Conservation (phyloP, 2,797 vertebrate species). For the Lacerta bilineata region DNA sequence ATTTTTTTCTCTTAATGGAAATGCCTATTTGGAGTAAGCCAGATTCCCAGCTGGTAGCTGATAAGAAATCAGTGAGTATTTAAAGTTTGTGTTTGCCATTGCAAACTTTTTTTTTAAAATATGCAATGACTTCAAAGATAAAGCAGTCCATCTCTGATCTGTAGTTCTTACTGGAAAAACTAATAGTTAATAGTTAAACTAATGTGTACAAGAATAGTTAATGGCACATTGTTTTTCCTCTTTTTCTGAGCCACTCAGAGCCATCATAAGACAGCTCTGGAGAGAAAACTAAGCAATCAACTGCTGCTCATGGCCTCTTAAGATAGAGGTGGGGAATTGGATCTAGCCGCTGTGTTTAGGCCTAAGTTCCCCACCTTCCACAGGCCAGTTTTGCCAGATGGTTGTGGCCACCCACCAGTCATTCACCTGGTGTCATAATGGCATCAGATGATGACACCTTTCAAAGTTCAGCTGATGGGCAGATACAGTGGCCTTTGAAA, state of each 20-base stretch:
- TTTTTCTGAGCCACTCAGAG: background rate
- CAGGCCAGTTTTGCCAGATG: too few species aligned
- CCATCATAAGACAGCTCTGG: background rate
- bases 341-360: too few species aligned
- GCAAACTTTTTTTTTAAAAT: background rate
- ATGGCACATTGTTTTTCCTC: background rate
- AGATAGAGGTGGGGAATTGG: too few species aligned
- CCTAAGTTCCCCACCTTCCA: too few species aligned
- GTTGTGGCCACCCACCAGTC: too few species aligned
- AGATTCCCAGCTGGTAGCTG: constrained; percentile 80
- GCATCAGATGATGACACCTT: too few species aligned
- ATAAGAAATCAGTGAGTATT: constrained; percentile 90
- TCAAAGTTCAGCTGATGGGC: too few species aligned
- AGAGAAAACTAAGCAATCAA: background rate
- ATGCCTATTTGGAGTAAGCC: constrained; percentile 82
- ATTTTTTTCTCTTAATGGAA: constrained; percentile 72
- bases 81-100: constrained; percentile 59
- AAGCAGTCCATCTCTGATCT: background rate
- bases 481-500: too few species aligned
- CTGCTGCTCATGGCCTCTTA: background rate
- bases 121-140: background rate
- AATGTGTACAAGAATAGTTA: background rate
- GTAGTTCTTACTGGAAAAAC: background rate
- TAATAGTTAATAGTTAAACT: background rate
- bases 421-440: too few species aligned